Conservation (phyloP, 2,113 vertebrate genomes). For the Bufo gargarizans region DNA sequence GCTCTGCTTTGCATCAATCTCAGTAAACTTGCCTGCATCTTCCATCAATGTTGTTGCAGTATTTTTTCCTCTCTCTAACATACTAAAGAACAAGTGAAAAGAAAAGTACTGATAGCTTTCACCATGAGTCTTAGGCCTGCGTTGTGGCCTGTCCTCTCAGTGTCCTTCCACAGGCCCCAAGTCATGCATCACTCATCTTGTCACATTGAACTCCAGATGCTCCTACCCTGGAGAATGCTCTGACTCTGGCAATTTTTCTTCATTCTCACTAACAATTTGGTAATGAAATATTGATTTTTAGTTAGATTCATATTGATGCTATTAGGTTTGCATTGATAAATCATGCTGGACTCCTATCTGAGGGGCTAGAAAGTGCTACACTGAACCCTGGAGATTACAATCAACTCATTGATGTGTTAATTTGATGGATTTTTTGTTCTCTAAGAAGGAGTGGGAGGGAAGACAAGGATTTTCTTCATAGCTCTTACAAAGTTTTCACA, state of each 20-base stretch:
- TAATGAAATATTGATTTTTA: constrained; percentile 99
- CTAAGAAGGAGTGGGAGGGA: constrained; percentile 79
- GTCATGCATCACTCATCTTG: constrained; percentile 98
- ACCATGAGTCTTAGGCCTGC: constrained; percentile 74
- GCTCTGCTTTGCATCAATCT: constrained; percentile 3
- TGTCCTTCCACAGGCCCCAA: constrained; percentile 93
- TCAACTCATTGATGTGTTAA: constrained; percentile 99
- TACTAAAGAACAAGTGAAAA: constrained; percentile 33
- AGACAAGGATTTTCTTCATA: constrained; percentile 73
- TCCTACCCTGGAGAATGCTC: constrained; percentile 95
- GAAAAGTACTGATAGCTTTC: constrained; percentile 67
- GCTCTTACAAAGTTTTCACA: constrained; percentile 76
- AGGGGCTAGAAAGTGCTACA: constrained; percentile 85
- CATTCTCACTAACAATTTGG: constrained; percentile 99
- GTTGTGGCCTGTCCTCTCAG: constrained; percentile 91
- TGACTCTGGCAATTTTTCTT: constrained; percentile 96
- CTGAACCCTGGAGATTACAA: constrained; percentile 93
- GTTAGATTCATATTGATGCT: constrained; percentile 99
- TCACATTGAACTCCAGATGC: constrained; percentile 99
- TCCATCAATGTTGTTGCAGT: constrained; percentile 59
- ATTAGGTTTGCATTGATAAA: constrained; percentile 99
- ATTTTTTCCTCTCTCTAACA: constrained; percentile 64
- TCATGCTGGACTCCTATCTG: constrained; percentile 93
- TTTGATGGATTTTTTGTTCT: constrained; percentile 97
- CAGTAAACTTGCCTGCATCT: constrained; percentile 31